Base-by-base conservation (phyloP, 2,888 invertebrate genomes). In the Meganola albula region DNA sequence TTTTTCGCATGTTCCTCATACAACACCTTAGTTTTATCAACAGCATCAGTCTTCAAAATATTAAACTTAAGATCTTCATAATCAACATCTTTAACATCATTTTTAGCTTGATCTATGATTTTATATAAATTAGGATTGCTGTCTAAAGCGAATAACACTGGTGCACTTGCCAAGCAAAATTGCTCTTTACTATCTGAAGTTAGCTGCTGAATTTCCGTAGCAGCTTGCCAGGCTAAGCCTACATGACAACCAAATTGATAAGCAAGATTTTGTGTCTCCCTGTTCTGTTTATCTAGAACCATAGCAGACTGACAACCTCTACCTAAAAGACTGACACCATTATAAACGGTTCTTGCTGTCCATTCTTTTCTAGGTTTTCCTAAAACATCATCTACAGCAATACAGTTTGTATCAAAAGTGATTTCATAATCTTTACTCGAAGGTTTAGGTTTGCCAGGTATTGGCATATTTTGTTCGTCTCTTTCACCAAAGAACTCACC, bases 191-290 rank as follows among this genome's bases (percentile, higher is more conserved):
- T 93, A 87, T 66, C 91, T 74, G 74, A 91, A 74, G 47, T 89
- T 57, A 59, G 37, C 5, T 67, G 71, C 29, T 79, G 75, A 2
- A 84, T 37, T 63, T 86, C 85, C 0, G 73, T 68, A 20, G 79
- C 75, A 1, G 92, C 92, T 83, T 95, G 95, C 91, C 93, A 93
- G 1, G 94, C 93, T 29, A 93, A 82, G 3, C 94, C 94, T 5
- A 94, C 87, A 67, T 94, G 92, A 58, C 93, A 92, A 1, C 95
- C 95, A 67, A 95, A 95, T 34, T 91, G 87, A 59, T 91, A 93
- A 0, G 93, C 95, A 36, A 89, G 88, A 40, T 90, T 88, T 56
- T 94, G 93, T 1, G 90, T 77, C 3, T 90, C 88, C 13, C 88
- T 73, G 12, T 87, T 86, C 55, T 95, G 94, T 9, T 90, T 91